Percentiles rank a stretch among this genome's conserved stretches.
Conservation (phyloP, 2,113 vertebrate genomes). For the Nothobranchius furzeri region DNA sequence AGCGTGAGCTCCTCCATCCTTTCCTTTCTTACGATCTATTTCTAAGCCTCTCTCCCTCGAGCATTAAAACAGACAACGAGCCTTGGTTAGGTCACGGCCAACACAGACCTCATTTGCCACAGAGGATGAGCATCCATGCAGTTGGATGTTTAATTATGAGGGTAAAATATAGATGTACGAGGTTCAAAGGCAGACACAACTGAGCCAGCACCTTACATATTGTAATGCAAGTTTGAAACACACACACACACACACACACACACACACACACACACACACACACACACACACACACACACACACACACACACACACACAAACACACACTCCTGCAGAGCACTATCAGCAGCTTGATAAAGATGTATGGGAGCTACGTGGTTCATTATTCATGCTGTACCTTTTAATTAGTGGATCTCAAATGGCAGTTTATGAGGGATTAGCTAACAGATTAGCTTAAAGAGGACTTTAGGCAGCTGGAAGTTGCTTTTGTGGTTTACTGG, state of each 20-base stretch:
- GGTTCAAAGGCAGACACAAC: conserved; percentile 18
- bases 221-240: conserved; percentile 17
- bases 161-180: conserved; percentile 64
- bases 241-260: conserved; percentile 3
- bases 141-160: conserved; percentile 67
- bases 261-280: not conserved
- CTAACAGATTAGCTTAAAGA: conserved; percentile 49
- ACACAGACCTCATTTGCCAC: conserved; percentile 76
- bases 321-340: not conserved
- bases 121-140: conserved; percentile 63
- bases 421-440: conserved; percentile 53
- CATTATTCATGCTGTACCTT: conserved; percentile 39
- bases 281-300: not conserved
- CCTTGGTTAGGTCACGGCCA: conserved; percentile 70
- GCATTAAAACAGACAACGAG: conserved; percentile 70
- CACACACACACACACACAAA: not conserved
- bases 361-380: conserved; percentile 36
- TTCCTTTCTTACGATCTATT: conserved; percentile 53
- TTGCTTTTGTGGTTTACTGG: conserved; percentile 1
- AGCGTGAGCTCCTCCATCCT: conserved; percentile 42
- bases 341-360: conserved; percentile 52
- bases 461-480: conserved; percentile 15
- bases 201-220: conserved; percentile 12
- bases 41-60: conserved; percentile 59
- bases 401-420: conserved; percentile 48